phyloP scores from a whole-genome alignment of 2,888 invertebrate genomes.

The Zhuqinia jingwanae region DNA sequence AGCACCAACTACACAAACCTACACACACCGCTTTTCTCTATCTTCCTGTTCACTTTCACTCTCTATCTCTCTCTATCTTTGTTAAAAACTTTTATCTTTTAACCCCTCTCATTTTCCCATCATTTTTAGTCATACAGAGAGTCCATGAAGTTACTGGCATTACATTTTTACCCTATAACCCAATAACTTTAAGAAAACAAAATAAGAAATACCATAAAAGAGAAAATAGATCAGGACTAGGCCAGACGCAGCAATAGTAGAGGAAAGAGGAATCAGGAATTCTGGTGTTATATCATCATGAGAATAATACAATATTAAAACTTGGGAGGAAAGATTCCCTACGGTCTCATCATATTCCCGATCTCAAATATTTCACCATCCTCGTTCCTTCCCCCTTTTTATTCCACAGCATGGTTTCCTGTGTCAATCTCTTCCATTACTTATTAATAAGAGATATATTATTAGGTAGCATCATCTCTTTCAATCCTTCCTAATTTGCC shows the following conservation, averaged over 20 bases:
- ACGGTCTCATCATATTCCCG: constrained; percentile 68
- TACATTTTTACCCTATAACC: constrained; percentile 45
- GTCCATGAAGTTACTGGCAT: constrained; percentile 44
- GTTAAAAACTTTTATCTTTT: constrained; percentile 61
- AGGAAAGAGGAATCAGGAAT: constrained; percentile 20
- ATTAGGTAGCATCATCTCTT: constrained; percentile 43
- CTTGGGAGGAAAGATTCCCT: constrained; percentile 63
- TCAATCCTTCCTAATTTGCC: constrained; percentile 62
- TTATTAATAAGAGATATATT: constrained; percentile 57
- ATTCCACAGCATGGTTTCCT: constrained; percentile 43
- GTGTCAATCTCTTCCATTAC: constrained; percentile 48
- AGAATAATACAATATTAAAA: constrained; percentile 62
- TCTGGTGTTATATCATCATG: constrained; percentile 70
- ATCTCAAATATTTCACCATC: constrained; percentile 61
- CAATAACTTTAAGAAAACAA: constrained; percentile 3
- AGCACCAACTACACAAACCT: constrained; percentile 53
- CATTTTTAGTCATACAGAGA: constrained; percentile 25
- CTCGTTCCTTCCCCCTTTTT: constrained; percentile 22
- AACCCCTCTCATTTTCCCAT: constrained; percentile 47
- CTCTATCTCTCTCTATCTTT: constrained; percentile 37
- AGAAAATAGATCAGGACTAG: constrained; percentile 30
- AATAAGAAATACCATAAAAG: constrained; percentile 11
- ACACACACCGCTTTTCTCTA: constrained; percentile 56
- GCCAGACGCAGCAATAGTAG: constrained; percentile 32
- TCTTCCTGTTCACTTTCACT: constrained; percentile 47